Evolutionary conservation across 2,113 vertebrate species (phyloP), one percentile per base, ranked within the genome.

Genomic region (Hippopotamus amphibius): DNA sequence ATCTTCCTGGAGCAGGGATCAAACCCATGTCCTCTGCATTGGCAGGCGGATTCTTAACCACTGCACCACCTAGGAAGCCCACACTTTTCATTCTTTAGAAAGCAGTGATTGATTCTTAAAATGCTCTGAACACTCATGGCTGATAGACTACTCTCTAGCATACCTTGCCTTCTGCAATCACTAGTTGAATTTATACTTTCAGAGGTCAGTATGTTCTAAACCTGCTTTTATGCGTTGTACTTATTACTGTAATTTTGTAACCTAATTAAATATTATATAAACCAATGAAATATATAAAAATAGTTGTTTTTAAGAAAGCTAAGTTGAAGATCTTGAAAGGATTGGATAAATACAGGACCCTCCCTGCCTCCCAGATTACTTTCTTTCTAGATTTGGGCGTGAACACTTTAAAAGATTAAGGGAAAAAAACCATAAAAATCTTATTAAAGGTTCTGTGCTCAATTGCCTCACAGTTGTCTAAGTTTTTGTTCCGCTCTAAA

Each of bases 251-350:
- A 81, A 72, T 71, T 87, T 72, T 59, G 26, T 72, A 80, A 80
- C 66, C 61, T 80, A 65, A 71, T 74, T 90, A 93, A 55, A 41
- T 72, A 80, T 93, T 63, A 65, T 46, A 74, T 76, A 83, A 93
- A 50, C 59, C 72, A 86, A 57, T 90, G 63, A 79, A 90, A 74
- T 80, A 48, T 41, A n/a, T 30, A 89, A 84, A 91, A 55, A 68
- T n/a, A 82, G 28, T 84, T 83, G 37, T 94, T 83, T 91, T 76
- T 92, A 53, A 89, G 63, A 85, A 94, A 82, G 69, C 69, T 94
- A 63, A 68, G 68, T 77, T 86, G 65, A 90, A 57, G 26, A 48
- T 66, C 65, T 65, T 80, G 65, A 57, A 86, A 84, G 63, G 76
- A 63, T 69, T 86, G 19, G 71, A 76, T 76, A 88, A 84, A 77